These are phyloP conservation scores for Tetragonula clypearis DNA, from an alignment of 1,140 invertebrate species.

Conservation along the genomic window DNA sequence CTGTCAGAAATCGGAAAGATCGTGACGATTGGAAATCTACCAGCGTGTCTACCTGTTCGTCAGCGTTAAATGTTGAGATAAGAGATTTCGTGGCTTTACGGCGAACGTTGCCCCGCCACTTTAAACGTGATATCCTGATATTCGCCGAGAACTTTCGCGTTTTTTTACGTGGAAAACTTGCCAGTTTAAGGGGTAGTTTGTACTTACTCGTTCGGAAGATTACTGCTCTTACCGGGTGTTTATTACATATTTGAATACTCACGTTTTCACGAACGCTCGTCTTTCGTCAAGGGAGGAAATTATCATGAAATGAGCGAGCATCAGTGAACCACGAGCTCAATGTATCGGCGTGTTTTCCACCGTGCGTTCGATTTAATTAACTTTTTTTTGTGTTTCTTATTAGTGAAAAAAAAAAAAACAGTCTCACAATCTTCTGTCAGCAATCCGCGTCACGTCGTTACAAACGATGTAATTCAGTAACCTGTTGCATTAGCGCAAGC, in stretches of 20 bases:
- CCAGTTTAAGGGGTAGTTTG: neutral
- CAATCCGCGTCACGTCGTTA: too few species aligned
- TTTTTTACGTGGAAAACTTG: neutral
- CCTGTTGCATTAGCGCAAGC: too few species aligned
- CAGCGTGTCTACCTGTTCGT: neutral
- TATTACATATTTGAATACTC: neutral
- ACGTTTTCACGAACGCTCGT: too few species aligned
- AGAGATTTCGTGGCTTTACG: slow-evolving; percentile 3
- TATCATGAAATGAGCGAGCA: too few species aligned
- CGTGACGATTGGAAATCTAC: neutral
- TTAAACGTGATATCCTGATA: neutral
- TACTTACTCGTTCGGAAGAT: neutral
- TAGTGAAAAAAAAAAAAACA: too few species aligned
- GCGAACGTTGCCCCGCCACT: neutral
- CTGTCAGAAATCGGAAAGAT: slow-evolving; percentile 46
- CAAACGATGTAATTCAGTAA: too few species aligned
- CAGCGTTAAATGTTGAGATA: slow-evolving; percentile 15
- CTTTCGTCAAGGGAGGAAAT: too few species aligned
- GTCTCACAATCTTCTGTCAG: too few species aligned
- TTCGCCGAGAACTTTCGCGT: neutral
- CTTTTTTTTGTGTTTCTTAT: too few species aligned
- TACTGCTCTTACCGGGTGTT: neutral
- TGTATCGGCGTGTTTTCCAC: too few species aligned
- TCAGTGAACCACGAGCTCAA: neutral
- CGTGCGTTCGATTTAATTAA: too few species aligned